phyloP scores from a whole-genome alignment of 2,888 invertebrate species.

The Tromatobia lineatoria region DNA sequence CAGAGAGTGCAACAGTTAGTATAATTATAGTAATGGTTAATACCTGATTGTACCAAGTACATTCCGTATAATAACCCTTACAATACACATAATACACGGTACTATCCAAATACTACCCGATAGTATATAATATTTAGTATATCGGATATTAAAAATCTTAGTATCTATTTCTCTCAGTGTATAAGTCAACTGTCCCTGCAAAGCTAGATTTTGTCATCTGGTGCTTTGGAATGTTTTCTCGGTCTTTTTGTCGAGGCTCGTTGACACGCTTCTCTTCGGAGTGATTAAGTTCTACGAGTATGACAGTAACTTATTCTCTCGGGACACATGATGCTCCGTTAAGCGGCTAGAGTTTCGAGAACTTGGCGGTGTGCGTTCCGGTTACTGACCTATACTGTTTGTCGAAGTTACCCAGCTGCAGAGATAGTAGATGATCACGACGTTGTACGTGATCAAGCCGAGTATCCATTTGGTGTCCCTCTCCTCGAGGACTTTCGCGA shows the following conservation, averaged over 20 bases:
- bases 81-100: too few relatives aligned
- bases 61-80: too few relatives aligned
- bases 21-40: too few relatives aligned
- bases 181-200: neutral
- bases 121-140: too few relatives aligned
- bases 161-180: too few relatives aligned
- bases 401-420: slow-evolving; percentile 71
- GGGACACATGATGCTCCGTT: slow-evolving; percentile 17
- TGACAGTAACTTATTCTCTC: slow-evolving; percentile 16
- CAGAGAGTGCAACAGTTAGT: too few relatives aligned
- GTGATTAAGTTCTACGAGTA: slow-evolving; percentile 19
- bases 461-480: slow-evolving; percentile 73
- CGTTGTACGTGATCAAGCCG: slow-evolving; percentile 73
- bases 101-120: too few relatives aligned
- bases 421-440: slow-evolving; percentile 72
- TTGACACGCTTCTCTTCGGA: slow-evolving; percentile 7
- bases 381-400: slow-evolving; percentile 76
- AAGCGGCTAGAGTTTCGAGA: slow-evolving; percentile 29
- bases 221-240: neutral
- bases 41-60: too few relatives aligned
- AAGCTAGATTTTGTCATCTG: slow-evolving; percentile 1
- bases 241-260: neutral
- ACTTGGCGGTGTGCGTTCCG: slow-evolving; percentile 15
- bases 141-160: too few relatives aligned
- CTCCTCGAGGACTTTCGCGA: slow-evolving; percentile 66